phyloP scores from a whole-genome alignment of 2,113 vertebrate genomes.

The Lampris megalopsis region DNA sequence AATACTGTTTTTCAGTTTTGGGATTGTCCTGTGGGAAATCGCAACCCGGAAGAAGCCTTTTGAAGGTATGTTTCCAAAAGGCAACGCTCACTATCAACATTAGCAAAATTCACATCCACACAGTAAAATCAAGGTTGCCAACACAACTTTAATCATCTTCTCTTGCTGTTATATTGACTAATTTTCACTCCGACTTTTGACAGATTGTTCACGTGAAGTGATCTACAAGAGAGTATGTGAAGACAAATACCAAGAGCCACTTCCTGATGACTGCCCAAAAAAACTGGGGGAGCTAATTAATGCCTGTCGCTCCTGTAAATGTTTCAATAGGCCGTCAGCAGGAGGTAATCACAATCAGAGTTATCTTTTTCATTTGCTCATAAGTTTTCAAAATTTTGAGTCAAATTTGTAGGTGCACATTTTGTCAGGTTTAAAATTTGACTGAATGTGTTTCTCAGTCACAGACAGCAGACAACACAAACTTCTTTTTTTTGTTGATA shows the following conservation, averaged over 20 bases:
- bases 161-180: not conserved
- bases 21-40: constrained; percentile 91
- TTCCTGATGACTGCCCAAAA: constrained; percentile 82
- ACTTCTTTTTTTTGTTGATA: no score
- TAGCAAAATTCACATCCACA: no score
- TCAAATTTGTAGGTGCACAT: no score
- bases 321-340: constrained; percentile 81
- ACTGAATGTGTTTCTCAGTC: no score
- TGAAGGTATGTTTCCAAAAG: constrained; percentile 77
- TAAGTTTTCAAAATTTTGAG: no score
- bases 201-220: constrained; percentile 68
- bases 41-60: constrained; percentile 84
- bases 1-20: constrained; percentile 85
- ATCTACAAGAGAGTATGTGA: constrained; percentile 77
- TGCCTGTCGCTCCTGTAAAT: constrained; percentile 75
- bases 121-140: no score
- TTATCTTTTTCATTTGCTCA: no score
- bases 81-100: not conserved
- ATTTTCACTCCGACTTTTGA: not conserved
- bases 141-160: not conserved
- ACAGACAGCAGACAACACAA: no score
- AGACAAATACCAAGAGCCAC: constrained; percentile 60
- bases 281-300: constrained; percentile 76
- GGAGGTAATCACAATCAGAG: constrained; percentile 71
- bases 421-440: no score